Percentiles rank a stretch among this genome's conserved stretches.
Evolutionary conservation across 2,888 invertebrate genomes (phyloP).

Genomic region (Iphiclides podalirius): DNA sequence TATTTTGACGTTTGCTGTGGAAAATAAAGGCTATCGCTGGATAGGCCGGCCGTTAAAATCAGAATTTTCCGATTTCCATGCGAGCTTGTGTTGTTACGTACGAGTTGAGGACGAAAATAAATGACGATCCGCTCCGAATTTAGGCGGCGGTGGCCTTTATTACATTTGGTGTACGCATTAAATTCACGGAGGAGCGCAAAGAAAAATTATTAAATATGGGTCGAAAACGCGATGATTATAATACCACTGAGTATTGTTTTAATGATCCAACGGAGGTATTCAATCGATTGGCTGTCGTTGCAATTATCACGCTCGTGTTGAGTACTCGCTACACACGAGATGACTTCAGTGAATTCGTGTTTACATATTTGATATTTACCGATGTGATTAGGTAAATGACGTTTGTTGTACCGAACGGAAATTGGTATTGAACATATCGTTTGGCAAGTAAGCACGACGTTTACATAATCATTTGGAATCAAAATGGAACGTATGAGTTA

Average conservation of each 20-base stretch:
- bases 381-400: neutral
- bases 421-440: too few relatives aligned
- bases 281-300: neutral
- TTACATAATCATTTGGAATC: too few relatives aligned
- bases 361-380: neutral
- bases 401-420: too few relatives aligned
- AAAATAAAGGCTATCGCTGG: conserved; percentile 39
- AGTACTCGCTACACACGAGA: neutral
- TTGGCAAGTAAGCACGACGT: too few relatives aligned
- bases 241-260: neutral
- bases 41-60: conserved; percentile 26
- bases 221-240: too few relatives aligned
- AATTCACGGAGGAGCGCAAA: neutral
- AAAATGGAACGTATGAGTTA: too few relatives aligned
- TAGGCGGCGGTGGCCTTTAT: conserved; percentile 25
- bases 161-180: conserved; percentile 3
- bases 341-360: neutral
- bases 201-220: too few relatives aligned
- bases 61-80: conserved; percentile 33
- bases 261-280: neutral
- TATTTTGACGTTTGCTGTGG: conserved; percentile 51
- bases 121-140: conserved; percentile 31
- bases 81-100: conserved; percentile 21
- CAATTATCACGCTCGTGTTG: conserved; percentile 3
- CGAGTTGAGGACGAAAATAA: conserved; percentile 44